These are phyloP conservation scores for Caenorhabditis inopinata DNA, from an alignment of 1,140 invertebrate species.

Conservation along the genomic window DNA sequence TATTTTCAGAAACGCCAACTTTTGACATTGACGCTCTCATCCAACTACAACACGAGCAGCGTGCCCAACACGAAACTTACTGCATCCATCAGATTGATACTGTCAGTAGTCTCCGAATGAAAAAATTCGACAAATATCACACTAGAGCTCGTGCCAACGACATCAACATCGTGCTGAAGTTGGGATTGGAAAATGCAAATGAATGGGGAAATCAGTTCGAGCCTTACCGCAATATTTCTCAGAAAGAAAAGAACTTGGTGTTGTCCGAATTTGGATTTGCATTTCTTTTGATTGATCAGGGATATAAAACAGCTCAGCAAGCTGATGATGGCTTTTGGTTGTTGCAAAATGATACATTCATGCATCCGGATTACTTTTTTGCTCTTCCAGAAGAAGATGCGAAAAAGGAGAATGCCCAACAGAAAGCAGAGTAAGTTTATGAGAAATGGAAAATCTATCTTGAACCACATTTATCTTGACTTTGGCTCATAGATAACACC, in stretches of 20 bases:
- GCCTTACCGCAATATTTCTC: background rate
- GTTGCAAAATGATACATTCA: slow-evolving; percentile 40
- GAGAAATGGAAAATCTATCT: too few relatives aligned
- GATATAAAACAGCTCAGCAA: slow-evolving; percentile 22
- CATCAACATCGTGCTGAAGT: slow-evolving; percentile 35
- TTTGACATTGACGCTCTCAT: background rate
- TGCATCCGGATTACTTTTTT: slow-evolving; percentile 32
- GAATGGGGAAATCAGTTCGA: slow-evolving; percentile 43
- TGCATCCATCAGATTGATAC: slow-evolving; percentile 8
- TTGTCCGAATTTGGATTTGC: slow-evolving; percentile 36
- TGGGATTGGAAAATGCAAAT: slow-evolving; percentile 31
- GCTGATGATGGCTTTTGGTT: slow-evolving; percentile 41
- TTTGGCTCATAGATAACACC: too few relatives aligned
- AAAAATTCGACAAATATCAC: background rate
- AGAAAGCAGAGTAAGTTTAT: slow-evolving; percentile 22
- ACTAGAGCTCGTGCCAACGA: slow-evolving; percentile 19
- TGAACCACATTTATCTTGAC: too few relatives aligned
- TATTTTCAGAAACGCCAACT: background rate
- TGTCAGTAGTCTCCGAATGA: background rate
- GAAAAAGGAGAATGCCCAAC: background rate
- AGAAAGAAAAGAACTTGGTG: slow-evolving; percentile 21
- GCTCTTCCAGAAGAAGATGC: slow-evolving; percentile 20
- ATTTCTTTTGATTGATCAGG: slow-evolving; percentile 46
- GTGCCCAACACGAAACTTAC: background rate
- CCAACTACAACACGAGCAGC: slow-evolving; percentile 2